These are phyloP conservation scores for Oriolus oriolus DNA, from an alignment of 2,113 vertebrate genomes.

Conservation along the genomic window DNA sequence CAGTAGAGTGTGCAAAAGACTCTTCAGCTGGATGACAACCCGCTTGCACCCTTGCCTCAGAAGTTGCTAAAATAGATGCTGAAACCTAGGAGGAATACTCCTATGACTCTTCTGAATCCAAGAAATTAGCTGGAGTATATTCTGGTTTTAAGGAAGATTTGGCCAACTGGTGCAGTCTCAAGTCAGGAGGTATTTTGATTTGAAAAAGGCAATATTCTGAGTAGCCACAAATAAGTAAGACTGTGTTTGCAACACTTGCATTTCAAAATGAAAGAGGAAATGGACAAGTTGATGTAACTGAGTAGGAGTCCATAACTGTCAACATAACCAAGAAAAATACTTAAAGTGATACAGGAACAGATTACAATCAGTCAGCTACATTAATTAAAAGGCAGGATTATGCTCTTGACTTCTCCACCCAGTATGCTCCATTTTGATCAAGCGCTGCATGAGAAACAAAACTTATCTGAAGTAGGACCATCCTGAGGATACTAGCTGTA, in stretches of 20 bases:
- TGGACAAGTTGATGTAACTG: background rate
- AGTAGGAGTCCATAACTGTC: background rate
- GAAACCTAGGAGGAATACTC: background rate
- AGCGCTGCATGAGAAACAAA: background rate
- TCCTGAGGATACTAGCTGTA: background rate
- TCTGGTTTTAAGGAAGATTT: background rate
- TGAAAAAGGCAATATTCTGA: background rate
- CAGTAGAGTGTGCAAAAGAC: background rate
- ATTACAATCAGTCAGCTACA: background rate
- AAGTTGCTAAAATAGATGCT: background rate
- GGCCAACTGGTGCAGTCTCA: background rate
- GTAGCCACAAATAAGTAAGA: background rate
- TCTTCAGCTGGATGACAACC: background rate
- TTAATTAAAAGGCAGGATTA: background rate
- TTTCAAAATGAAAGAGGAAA: background rate
- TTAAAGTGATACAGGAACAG: background rate
- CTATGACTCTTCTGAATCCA: background rate
- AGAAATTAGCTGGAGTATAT: background rate
- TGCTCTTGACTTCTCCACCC: background rate
- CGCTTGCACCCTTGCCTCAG: background rate
- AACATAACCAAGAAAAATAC: background rate
- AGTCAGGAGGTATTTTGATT: background rate
- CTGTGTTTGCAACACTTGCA: background rate
- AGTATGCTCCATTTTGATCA: background rate
- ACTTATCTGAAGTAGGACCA: background rate